Base-by-base conservation (phyloP, 2,113 vertebrate species). In the Thunnus thynnus region DNA sequence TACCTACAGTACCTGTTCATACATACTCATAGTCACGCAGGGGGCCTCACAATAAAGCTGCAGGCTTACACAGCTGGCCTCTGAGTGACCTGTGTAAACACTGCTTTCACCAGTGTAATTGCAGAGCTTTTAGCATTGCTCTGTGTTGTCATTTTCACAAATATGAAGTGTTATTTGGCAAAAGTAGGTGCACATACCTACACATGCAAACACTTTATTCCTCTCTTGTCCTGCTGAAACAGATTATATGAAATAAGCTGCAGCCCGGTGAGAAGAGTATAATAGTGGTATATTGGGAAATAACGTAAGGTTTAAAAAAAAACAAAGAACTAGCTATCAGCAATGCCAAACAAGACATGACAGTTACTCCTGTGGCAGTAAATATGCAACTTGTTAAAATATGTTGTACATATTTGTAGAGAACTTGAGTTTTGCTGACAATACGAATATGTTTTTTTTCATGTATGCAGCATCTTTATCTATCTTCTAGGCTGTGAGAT, bases 171-270 rank as follows among this genome's bases (percentile, higher is more conserved):
- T 75, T 68, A 27, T 50, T 47, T 46, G 52, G 54, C 22, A 16
- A 66, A 58, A 63, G 3, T 20, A 4, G 16, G 10, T 13, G 12
- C 36, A 50, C 65, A 51, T 73, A 32, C 18, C 47, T n/a, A 47
- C 83, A 57, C 44, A 66, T 51, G 44, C 50, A 72, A 72, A 75
- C 73, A 71, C 17, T 44, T 13, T 5, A 52, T 47, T 5, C 55
- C 8, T 8, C n/a, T 47, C 16, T 27, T 50, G 51, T 18, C 3
- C 18, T 5, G 20, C 20, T 0, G 65, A 74, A 25, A 50, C 16
- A 8, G 55, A 60, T 46, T 3, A 17, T 13, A 27, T 77, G 5
- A 55, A 76, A 17, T 30, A 2, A 51, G 36, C 11, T 57, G 10
- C 20, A 18, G 27, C 52, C 2, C 25, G 5, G 1, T 56, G 36